Evolutionary conservation across 2,888 invertebrate genomes (phyloP).

Genomic region (Drosophila borborema): DNA sequence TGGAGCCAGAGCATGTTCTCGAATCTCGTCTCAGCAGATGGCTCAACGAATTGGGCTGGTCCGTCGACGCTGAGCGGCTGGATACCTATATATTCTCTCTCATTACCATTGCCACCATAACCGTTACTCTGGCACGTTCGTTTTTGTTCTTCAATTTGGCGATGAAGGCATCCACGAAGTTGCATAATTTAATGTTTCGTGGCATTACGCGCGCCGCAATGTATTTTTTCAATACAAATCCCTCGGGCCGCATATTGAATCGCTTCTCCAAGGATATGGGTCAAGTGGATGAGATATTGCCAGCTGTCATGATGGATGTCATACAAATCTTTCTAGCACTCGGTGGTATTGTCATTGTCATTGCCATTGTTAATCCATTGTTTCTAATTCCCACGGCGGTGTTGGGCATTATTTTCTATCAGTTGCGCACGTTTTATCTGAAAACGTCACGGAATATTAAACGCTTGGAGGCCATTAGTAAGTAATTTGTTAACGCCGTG

Average conservation of each 20-base stretch:
- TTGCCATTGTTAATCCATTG: conserved; percentile 91
- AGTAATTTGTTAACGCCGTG: conserved; percentile 83
- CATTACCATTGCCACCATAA: conserved; percentile 85
- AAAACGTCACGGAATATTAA: conserved; percentile 93
- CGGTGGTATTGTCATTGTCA: conserved; percentile 92
- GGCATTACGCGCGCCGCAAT: conserved; percentile 92
- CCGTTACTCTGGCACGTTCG: conserved; percentile 84
- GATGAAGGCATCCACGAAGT: conserved; percentile 90
- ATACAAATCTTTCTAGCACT: conserved; percentile 92
- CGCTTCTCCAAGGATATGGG: conserved; percentile 96
- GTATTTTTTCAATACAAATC: conserved; percentile 95
- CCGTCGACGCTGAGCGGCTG: conserved; percentile 72
- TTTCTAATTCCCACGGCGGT: conserved; percentile 90
- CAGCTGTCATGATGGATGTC: conserved; percentile 85
- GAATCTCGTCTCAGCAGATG: conserved; percentile 61
- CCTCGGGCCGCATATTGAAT: conserved; percentile 93
- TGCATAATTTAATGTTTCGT: conserved; percentile 95
- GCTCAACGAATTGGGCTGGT: conserved; percentile 63
- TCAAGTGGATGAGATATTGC: conserved; percentile 85
- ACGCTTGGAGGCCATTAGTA: conserved; percentile 92
- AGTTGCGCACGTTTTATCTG: conserved; percentile 91
- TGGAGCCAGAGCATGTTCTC: conserved; percentile 15
- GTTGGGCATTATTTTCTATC: conserved; percentile 90
- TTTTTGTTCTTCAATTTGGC: conserved; percentile 87
- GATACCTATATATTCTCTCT: conserved; percentile 86